Evolutionary conservation across 2,113 vertebrate genomes (phyloP).

Genomic region (Phrynocephalus versicolor): DNA sequence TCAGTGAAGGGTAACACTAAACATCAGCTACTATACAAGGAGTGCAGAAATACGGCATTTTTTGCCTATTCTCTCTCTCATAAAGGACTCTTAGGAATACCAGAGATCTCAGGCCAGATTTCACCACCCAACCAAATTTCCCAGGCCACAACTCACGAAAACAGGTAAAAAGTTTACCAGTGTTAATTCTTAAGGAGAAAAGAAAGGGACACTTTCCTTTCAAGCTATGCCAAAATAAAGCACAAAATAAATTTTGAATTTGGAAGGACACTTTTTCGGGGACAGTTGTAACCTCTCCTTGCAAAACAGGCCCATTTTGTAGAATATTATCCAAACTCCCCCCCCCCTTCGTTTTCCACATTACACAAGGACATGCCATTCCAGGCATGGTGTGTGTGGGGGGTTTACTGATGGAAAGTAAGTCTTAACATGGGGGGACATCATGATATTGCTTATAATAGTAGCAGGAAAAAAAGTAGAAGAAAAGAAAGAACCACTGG

Average conservation of each 20-base stretch:
- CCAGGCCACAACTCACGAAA: not conserved
- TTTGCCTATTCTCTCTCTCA: conserved; percentile 47
- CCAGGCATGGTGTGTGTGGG: too few relatives aligned
- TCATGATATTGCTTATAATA: too few relatives aligned
- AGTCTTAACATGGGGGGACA: too few relatives aligned
- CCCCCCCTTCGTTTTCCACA: too few relatives aligned
- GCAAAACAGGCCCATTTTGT: too few relatives aligned
- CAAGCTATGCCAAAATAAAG: not conserved
- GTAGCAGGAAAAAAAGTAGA: too few relatives aligned
- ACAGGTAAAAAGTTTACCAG: not conserved
- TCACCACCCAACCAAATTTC: not conserved
- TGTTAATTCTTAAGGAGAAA: not conserved
- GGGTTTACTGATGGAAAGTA: too few relatives aligned
- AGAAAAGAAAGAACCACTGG: too few relatives aligned
- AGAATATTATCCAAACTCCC: too few relatives aligned
- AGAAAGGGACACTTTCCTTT: not conserved
- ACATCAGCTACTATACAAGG: conserved; percentile 56
- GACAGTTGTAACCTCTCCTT: too few relatives aligned
- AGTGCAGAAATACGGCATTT: conserved; percentile 24
- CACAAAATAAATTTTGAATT: not conserved
- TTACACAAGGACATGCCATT: too few relatives aligned
- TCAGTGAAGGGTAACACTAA: conserved; percentile 33
- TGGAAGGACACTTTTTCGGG: not conserved
- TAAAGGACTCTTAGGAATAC: conserved; percentile 55
- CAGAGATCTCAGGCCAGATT: not conserved